Evolutionary conservation across 2,888 invertebrate species (phyloP).

Genomic region (Sipha maydis): DNA sequence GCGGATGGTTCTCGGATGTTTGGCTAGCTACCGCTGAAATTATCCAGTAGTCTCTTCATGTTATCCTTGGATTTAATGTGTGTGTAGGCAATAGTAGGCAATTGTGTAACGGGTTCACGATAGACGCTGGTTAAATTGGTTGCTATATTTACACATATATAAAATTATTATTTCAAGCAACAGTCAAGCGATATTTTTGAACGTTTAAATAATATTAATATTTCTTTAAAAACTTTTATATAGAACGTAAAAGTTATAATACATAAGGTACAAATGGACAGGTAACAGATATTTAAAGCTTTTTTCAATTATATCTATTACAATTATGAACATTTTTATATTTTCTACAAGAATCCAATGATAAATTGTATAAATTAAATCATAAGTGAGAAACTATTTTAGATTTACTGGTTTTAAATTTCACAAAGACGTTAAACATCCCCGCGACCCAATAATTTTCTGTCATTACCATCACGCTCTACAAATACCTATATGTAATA

Average conservation of each 20-base stretch:
- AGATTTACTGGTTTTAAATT: neutral
- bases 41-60: conserved; percentile 1
- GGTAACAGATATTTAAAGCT: too few relatives aligned
- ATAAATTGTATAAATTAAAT: neutral
- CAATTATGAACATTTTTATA: neutral
- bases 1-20: conserved; percentile 26
- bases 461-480: neutral
- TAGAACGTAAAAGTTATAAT: too few relatives aligned
- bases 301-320: too few relatives aligned
- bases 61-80: conserved; percentile 43
- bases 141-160: neutral
- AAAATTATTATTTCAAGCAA: neutral
- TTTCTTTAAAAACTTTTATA: neutral
- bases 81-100: conserved; percentile 33
- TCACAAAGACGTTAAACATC: neutral
- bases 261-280: neutral
- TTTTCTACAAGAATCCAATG: neutral
- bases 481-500: neutral
- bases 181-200: neutral
- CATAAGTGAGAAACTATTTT: neutral
- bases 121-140: conserved; percentile 45
- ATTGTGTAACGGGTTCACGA: conserved; percentile 54
- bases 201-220: neutral
- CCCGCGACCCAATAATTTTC: neutral
- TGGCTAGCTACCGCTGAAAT: neutral